Percentiles rank a stretch among this genome's conserved stretches.
Conservation (phyloP, 2,113 vertebrate species). For the Plecotus auritus region DNA sequence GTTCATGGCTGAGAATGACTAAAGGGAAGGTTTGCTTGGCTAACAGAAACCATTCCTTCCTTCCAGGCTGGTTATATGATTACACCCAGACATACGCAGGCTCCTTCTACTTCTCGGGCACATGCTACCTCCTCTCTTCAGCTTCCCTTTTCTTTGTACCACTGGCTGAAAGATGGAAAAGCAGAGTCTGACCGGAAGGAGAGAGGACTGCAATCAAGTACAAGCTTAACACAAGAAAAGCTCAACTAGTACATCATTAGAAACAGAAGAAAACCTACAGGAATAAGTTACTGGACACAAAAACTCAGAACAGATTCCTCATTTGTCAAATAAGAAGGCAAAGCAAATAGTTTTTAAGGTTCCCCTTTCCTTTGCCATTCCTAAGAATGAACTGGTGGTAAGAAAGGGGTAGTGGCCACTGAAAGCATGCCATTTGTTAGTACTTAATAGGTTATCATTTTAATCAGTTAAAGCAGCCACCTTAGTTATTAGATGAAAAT, state of each 20-base stretch:
- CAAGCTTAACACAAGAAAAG: slow-evolving; percentile 20
- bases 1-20: neutral
- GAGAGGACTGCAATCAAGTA: neutral
- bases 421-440: neutral
- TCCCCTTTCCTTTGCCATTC: slow-evolving; percentile 13
- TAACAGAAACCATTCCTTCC: slow-evolving; percentile 48
- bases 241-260: neutral
- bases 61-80: slow-evolving; percentile 92
- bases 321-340: slow-evolving; percentile 24
- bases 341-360: slow-evolving; percentile 7
- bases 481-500: slow-evolving; percentile 25
- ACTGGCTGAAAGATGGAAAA: slow-evolving; percentile 85
- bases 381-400: neutral
- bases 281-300: neutral
- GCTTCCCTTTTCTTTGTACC: slow-evolving; percentile 91
- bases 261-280: slow-evolving; percentile 47
- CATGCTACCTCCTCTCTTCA: slow-evolving; percentile 90
- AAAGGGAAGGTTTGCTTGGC: slow-evolving; percentile 5
- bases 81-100: slow-evolving; percentile 91
- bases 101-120: slow-evolving; percentile 93
- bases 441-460: neutral
- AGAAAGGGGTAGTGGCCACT: neutral
- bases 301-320: neutral
- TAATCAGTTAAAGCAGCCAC: neutral
- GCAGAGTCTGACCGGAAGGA: slow-evolving; percentile 38